Conservation (phyloP, 2,113 vertebrate species). For the Nipponia nippon region DNA sequence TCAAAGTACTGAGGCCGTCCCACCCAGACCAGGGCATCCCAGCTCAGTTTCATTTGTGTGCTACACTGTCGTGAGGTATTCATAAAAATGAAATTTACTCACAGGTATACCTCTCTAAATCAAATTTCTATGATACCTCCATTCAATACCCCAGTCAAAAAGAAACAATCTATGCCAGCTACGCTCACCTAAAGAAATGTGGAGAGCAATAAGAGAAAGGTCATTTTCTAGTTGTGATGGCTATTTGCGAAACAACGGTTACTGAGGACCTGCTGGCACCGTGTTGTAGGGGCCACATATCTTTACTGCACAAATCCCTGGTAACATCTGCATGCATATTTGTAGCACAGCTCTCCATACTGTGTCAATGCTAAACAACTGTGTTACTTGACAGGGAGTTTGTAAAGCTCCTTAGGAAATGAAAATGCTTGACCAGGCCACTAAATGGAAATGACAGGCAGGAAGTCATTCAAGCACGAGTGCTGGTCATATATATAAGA, state of each 20-base stretch:
- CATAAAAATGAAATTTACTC: neutral
- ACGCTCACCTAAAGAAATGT: neutral
- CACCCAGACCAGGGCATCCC: neutral
- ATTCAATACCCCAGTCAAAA: neutral
- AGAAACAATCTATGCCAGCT: neutral
- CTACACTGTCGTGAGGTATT: neutral
- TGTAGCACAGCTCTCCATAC: neutral
- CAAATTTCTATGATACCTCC: neutral
- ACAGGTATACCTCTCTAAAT: neutral
- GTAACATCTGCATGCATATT: neutral
- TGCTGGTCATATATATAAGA: neutral
- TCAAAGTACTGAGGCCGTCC: neutral
- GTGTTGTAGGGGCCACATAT: fast-evolving
- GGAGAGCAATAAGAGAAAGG: neutral
- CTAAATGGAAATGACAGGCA: neutral
- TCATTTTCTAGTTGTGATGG: neutral
- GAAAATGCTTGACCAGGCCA: neutral
- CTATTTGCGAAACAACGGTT: neutral
- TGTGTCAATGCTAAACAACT: neutral
- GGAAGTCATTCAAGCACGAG: neutral
- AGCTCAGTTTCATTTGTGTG: neutral
- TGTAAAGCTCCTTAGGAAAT: neutral
- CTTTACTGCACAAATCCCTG: neutral
- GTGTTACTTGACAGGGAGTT: neutral
- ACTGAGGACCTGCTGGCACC: neutral